Base-by-base conservation (phyloP, 2,888 invertebrate species). In the Syrphus vitripennis region DNA sequence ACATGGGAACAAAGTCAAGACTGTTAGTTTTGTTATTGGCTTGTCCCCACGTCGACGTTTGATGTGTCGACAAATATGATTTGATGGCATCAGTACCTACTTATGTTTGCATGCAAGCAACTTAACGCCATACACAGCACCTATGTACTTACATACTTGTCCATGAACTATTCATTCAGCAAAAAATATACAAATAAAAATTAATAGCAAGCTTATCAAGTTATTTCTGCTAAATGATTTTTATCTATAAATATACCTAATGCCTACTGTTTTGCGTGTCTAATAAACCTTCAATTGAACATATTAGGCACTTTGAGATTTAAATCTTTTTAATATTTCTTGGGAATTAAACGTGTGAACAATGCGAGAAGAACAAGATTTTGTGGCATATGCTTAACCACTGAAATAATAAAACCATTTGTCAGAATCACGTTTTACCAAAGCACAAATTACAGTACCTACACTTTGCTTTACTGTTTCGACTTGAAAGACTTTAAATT, bases 1-100 rank as follows among this genome's bases (percentile, higher is more conserved):
- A 31, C 57, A 79, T 79, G 79, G 48, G 78, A 83, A 79, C 74
- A 83, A 83, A 75, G 74, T 79, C 83, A 83, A 83, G 83, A 83
- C 16, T 69, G 19, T 72, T 34, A n/a, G 45, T 48, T 63, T 26
- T n/a, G n/a, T n/a, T n/a, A n/a, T 3, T 26, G 45, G 29, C 19
- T 65, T 9, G 45, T 45, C 45, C 7, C 3, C 12, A 37, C n/a
- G n/a, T 4, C 12, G 21, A 37, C 21, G 7, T 34, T 59, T 53
- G 26, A 24, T 37, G 37, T 37, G 57, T 34, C 59, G 12, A 37
- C 34, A 34, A 59, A 59, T 21, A 21, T 14, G 3, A 59, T n/a
- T 59, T 37, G 21, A 59, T 37, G 34, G 5, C 14, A 59, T 59
- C 2, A 7, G 10, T 34, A 14, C n/a, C n/a, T n/a, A n/a, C n/a